Base-by-base conservation (phyloP, 2,888 invertebrate species). In the Agrypnus murinus region DNA sequence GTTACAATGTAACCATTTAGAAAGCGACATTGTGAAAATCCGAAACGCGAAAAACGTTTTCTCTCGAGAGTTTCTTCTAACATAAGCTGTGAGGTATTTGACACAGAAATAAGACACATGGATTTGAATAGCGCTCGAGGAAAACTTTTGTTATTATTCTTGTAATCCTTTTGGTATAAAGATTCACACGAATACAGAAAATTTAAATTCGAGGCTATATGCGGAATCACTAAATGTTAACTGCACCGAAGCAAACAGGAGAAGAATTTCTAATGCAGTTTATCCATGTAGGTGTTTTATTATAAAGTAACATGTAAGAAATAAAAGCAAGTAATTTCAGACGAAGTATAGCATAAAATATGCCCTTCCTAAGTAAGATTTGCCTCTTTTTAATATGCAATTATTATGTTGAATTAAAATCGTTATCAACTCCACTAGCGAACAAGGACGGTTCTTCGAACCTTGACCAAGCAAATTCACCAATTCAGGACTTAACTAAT, bases 71-170 rank as follows among this genome's bases (percentile, higher is more conserved):
- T 38, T 38, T 38, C 38, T 38, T 38, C 12, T 38, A n/a, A n/a
- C 12, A 12, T n/a, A 57, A 38, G 17, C 25, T 57, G 38, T 55
- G 14, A 32, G 15, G 36, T 12, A 32, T 57, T 57, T 38, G 57
- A 57, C 57, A 36, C 57, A 38, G 57, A 57, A 57, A 57, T 38
- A 57, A 38, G 57, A 57, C 36, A 10, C 38, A 19, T 17, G 17
- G 19, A 57, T 57, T 36, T 38, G 57, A 36, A 38, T 57, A 57
- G 36, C 17, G 38, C 19, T 19, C 36, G 8, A 17, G 38, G 38
- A 57, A 53, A 57, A 57, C 57, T 57, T 57, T 38, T 38, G 38
- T 57, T 38, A 57, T 57, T 57, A 38, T 38, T 53, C 53, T 32
- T 34, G 32, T 53, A 53, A 53, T 53, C 53, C 15, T 14, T 12